phyloP scores from a whole-genome alignment of 2,113 vertebrate genomes.

The Bubalus kerabau region DNA sequence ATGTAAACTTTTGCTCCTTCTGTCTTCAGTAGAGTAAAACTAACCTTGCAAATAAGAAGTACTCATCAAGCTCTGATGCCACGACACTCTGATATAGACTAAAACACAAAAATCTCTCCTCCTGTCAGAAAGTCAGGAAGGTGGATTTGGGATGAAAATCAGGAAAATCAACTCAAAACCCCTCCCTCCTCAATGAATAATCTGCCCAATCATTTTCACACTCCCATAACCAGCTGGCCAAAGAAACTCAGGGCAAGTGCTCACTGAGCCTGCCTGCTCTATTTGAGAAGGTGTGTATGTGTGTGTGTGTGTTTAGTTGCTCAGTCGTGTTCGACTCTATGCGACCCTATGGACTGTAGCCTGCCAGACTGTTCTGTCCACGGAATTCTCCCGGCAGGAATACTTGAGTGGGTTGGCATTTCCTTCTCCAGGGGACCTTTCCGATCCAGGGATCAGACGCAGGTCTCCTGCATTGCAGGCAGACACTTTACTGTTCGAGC shows the following conservation, averaged over 20 bases:
- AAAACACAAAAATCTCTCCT: not conserved
- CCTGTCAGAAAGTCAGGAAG: not conserved
- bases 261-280: not conserved
- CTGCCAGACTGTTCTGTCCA: not conserved
- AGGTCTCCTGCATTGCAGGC: not conserved
- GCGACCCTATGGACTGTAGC: not conserved
- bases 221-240: not conserved
- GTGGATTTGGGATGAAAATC: not conserved
- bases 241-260: not conserved
- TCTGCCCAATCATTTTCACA: not conserved
- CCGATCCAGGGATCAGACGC: not conserved
- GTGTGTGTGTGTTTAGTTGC: not conserved
- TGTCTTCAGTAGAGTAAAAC: not conserved
- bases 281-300: not conserved
- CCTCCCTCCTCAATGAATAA: not conserved
- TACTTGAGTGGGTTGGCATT: not conserved
- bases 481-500: accelerated
- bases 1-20: not conserved
- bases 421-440: not conserved
- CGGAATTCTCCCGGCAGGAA: not conserved
- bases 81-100: not conserved
- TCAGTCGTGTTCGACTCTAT: not conserved
- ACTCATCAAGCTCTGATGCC: not conserved
- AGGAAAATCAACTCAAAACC: not conserved
- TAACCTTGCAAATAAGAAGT: not conserved